Percentiles rank a stretch among this genome's conserved stretches.
These are phyloP conservation scores for Poeciliopsis gracilis DNA, from an alignment of 2,797 vertebrate genomes.

Conservation along the genomic window DNA sequence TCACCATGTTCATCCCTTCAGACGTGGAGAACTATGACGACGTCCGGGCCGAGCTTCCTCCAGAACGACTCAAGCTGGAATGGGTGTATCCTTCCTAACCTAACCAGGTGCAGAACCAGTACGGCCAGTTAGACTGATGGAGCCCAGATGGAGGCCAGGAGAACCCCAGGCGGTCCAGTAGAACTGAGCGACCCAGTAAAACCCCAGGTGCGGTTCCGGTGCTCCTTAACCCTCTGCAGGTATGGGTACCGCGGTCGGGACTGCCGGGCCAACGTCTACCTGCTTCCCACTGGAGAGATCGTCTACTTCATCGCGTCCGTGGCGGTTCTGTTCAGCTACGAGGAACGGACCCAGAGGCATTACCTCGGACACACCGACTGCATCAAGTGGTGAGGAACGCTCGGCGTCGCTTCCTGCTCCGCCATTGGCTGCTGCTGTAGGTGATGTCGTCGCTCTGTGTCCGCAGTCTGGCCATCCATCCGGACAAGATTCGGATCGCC, in stretches of 20 bases:
- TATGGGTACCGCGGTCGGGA: constrained; percentile 96
- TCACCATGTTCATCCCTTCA: constrained; percentile 98
- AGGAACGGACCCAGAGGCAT: constrained; percentile 94
- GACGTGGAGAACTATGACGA: constrained; percentile 94
- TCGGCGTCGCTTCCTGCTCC: not conserved
- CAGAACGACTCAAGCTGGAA: constrained; percentile 96
- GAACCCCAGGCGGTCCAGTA: too few relatives aligned
- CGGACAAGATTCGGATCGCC: constrained; percentile 97
- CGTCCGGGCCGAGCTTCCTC: constrained; percentile 90
- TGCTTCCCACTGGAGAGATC: constrained; percentile 96
- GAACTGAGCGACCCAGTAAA: too few relatives aligned
- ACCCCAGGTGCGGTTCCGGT: constrained; percentile 2
- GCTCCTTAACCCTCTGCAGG: constrained; percentile 79
- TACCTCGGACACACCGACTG: constrained; percentile 97
- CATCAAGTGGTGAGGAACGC: constrained; percentile 90
- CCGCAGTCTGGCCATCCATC: constrained; percentile 93
- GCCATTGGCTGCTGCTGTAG: constrained; percentile 7
- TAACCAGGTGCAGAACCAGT: not conserved
- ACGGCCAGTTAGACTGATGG: too few relatives aligned
- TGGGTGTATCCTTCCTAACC: constrained; percentile 99
- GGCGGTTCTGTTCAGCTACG: constrained; percentile 95
- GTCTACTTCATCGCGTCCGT: constrained; percentile 97
- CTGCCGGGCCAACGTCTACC: constrained; percentile 94
- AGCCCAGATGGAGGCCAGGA: too few relatives aligned
- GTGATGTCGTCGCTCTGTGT: constrained; percentile 36